Base-by-base conservation (phyloP, 2,797 vertebrate species). In the Clarias laeviceps region DNA sequence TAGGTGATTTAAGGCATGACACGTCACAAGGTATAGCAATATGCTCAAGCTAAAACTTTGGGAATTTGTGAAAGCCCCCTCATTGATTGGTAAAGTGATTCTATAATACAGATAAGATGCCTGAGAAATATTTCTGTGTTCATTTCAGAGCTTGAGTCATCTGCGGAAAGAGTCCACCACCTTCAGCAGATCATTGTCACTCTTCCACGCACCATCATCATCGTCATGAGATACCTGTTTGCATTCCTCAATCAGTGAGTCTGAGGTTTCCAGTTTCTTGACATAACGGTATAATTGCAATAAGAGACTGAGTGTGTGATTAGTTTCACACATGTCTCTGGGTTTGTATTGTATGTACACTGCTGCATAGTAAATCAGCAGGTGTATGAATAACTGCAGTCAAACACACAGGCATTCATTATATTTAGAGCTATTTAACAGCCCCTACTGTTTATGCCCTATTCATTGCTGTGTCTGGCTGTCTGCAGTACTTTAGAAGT, bases 201-300 rank as follows among this genome's bases (percentile, higher is more conserved):
- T 54, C 95, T 99, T 87, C 96, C 96, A 87, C 96, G 97, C 17
- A 95, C 96, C 57, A 95, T 98, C 93, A 96, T 99, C 80, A 95
- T 99, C 65, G 97, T 99, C 93, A 98, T 99, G 97, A 96, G 98
- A 98, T 99, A 99, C 85, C 95, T 99, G 89, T 99, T 99, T 90
- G 97, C 98, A 37, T 99, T 99, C 93, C 96, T 99, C 74, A 99
- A 99, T 87, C 98, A 99, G 98, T 99, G 91, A 97, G 98, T 96
- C 56, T 61, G 4, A 1, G 9, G 68, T 15, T 56, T 81, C 79
- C 56, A 62, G n/a, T 65, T 80, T 69, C 15, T 61, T 59, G 34
- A 34, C 3, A 5, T 77, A 22, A 37, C 74, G 34, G 18, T 24
- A 56, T 22, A 1, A 76, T 54, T 20, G 12, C 12, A 22, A 27